Base-by-base conservation (phyloP, 2,113 vertebrate genomes). In the Brevimyrus niger region DNA sequence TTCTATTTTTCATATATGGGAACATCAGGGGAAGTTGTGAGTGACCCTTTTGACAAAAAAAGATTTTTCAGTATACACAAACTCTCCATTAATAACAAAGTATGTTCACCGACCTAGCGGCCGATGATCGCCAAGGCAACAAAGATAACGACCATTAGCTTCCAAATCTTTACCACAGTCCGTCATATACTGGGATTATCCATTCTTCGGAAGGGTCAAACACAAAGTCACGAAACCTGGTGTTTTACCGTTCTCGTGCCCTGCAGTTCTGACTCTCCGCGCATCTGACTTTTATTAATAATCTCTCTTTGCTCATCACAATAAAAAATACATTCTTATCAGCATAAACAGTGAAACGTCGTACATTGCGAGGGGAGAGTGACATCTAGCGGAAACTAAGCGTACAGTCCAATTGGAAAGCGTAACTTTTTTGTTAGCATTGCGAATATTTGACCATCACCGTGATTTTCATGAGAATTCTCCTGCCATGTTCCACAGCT, bases 111-210 rank as follows among this genome's bases (percentile, higher is more conserved):
- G 95, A 95, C 95, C 95, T 95, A 95, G 95, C 96, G 95, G 95
- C 96, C 96, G 98, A 99, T 98, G 97, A 97, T 99, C 96, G 96
- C 97, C 97, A 96, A 96, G 97, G 97, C 96, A 97, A 98, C 98
- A 86, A 94, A 97, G 98, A 99, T 98, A 98, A 98, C 96, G 95
- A 95, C 96, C 97, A 96, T 97, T 97, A 97, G 97, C 97, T 97
- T 97, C 97, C 97, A 97, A 98, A 97, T 98, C 97, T 97, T 96
- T 96, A 95, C 94, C 92, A 95, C 97, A 97, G 97, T 97, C 97
- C 97, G 97, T 99, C 98, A 97, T 97, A 97, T 96, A 94, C 96
- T 96, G 95, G 97, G 97, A 99, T 99, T 98, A 98, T 97, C 97
- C 97, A 97, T 96, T 96, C 96, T 96, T 96, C 95, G 95, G 96